phyloP scores from a whole-genome alignment of 2,797 vertebrate species.

The Ceyx erithaca region DNA sequence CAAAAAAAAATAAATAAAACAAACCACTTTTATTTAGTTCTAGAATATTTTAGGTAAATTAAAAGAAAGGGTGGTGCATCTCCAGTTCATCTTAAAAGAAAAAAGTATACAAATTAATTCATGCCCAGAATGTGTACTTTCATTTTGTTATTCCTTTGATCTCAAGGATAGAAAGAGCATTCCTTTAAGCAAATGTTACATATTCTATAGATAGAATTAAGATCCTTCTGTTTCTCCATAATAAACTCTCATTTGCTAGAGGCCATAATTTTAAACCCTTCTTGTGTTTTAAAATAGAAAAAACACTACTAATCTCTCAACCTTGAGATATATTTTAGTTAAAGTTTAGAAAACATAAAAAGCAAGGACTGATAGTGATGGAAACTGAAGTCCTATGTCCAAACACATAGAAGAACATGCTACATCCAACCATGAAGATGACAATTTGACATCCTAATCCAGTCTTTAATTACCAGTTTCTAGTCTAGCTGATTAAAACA shows the following conservation, averaged over 20 bases:
- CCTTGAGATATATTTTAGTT: not conserved
- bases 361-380: not conserved
- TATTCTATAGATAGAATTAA: not conserved
- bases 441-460: not conserved
- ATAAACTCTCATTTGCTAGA: not conserved
- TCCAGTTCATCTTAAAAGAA: not conserved
- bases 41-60: not conserved
- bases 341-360: not conserved
- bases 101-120: not conserved
- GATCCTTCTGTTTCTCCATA: not conserved
- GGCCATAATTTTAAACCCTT: not conserved
- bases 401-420: not conserved
- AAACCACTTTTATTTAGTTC: not conserved
- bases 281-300: not conserved
- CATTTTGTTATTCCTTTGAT: not conserved
- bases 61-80: not conserved
- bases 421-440: not conserved
- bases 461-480: not conserved
- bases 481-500: not conserved
- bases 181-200: not conserved
- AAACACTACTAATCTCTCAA: not conserved
- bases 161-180: not conserved
- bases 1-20: not conserved
- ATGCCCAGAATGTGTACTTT: not conserved
- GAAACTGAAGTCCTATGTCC: not conserved